Evolutionary conservation across 2,113 vertebrate species (phyloP).

Genomic region (Oxyruncus cristatus): DNA sequence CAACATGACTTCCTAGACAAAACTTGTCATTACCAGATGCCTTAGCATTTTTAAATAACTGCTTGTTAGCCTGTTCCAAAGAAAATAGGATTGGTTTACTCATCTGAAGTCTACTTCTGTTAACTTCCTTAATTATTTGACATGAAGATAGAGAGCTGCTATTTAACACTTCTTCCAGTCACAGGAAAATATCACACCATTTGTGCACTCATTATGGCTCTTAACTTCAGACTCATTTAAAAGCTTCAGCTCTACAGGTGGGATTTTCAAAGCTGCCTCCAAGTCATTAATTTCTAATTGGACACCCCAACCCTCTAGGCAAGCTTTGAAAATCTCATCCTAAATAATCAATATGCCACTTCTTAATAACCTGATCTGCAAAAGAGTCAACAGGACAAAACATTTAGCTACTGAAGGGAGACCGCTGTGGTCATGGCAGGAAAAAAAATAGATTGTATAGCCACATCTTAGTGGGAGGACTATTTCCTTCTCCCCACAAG

Average conservation of each 20-base stretch:
- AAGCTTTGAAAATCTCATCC: conserved; percentile 47
- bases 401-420: conserved; percentile 46
- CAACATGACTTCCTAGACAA: not conserved
- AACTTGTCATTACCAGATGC: not conserved
- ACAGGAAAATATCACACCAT: conserved; percentile 56
- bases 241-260: conserved; percentile 60
- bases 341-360: conserved; percentile 61
- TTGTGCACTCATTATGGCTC: conserved; percentile 34
- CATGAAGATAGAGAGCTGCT: conserved; percentile 23
- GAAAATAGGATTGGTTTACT: not conserved
- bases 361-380: conserved; percentile 57
- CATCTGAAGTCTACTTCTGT: conserved; percentile 17
- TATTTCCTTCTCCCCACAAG: not conserved
- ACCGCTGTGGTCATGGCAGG: conserved; percentile 26
- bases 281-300: conserved; percentile 64
- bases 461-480: not conserved
- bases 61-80: not conserved
- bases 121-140: conserved; percentile 41
- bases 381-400: conserved; percentile 54
- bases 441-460: not conserved
- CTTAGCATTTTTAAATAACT: not conserved
- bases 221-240: conserved; percentile 53
- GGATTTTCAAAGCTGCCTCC: conserved; percentile 58
- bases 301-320: conserved; percentile 6
- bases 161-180: conserved; percentile 17